Conservation (phyloP, 2,888 invertebrate genomes). For the Ennomos erosarius region DNA sequence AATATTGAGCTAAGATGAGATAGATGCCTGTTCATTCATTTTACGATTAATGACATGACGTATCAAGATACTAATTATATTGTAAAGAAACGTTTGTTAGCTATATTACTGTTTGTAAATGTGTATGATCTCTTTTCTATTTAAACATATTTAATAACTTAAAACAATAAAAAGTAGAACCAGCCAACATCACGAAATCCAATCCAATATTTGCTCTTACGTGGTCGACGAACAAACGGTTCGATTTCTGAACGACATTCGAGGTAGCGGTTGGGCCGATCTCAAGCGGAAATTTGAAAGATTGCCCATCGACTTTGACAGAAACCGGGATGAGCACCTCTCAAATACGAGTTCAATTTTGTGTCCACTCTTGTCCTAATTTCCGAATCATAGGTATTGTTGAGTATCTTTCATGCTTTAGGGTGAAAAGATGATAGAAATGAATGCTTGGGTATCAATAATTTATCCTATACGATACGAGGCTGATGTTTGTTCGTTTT, state of each 20-base stretch:
- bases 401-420: slow-evolving; percentile 5
- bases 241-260: slow-evolving; percentile 9
- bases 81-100: no score
- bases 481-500: no score
- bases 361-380: slow-evolving; percentile 17
- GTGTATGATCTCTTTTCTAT: no score
- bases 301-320: slow-evolving; percentile 39
- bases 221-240: slow-evolving; percentile 4
- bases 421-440: neutral
- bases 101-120: no score
- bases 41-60: no score
- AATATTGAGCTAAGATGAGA: no score
- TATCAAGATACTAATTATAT: no score
- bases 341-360: slow-evolving; percentile 21
- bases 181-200: slow-evolving; percentile 1
- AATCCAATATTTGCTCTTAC: slow-evolving; percentile 11
- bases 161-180: slow-evolving; percentile 5
- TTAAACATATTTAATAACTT: no score
- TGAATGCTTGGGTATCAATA: no score
- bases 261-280: slow-evolving; percentile 17
- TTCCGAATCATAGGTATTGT: slow-evolving; percentile 12
- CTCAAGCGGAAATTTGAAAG: slow-evolving; percentile 42
- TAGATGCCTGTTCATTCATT: no score
- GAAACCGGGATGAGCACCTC: slow-evolving; percentile 24
- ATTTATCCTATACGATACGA: no score